Conservation (phyloP, 30 jellyfish, hydroid and myxozoan species). For the Kudoa iwatai region DNA sequence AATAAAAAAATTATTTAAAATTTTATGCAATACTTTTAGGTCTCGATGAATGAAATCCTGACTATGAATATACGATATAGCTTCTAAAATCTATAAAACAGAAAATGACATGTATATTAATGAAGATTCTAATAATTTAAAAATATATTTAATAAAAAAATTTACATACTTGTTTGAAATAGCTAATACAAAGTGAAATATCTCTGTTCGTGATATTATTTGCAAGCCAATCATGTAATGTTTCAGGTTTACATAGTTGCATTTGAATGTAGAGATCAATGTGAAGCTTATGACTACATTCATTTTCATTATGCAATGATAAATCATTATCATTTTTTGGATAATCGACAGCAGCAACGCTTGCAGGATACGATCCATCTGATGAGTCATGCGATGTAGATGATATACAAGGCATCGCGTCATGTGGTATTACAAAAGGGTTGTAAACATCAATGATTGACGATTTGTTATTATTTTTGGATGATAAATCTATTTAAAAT, state of each 20-base stretch:
- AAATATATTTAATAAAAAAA: background rate
- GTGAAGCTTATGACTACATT: background rate
- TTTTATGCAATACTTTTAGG: constrained; percentile 75
- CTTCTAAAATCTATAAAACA: constrained; percentile 3
- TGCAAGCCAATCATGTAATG: constrained; percentile 69
- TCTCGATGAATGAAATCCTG: constrained; percentile 96
- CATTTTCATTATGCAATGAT: background rate
- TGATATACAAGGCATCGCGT: too few species aligned
- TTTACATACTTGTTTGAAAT: constrained; percentile 2
- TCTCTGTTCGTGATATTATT: too few species aligned
- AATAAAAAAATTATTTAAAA: too few species aligned
- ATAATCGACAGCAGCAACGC: background rate
- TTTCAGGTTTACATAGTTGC: constrained; percentile 48
- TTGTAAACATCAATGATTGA: too few species aligned
- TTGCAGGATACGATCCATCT: background rate
- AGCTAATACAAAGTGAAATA: too few species aligned
- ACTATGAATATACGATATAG: constrained; percentile 56
- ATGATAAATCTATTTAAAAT: too few species aligned
- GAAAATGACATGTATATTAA: background rate
- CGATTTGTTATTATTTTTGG: too few species aligned
- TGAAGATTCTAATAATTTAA: background rate
- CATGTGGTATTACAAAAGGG: too few species aligned
- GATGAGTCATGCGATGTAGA: too few species aligned
- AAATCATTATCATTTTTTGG: background rate
- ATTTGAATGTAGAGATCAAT: constrained; percentile 39